Conservation (phyloP, 2,113 vertebrate species). For the Carassius auratus region DNA sequence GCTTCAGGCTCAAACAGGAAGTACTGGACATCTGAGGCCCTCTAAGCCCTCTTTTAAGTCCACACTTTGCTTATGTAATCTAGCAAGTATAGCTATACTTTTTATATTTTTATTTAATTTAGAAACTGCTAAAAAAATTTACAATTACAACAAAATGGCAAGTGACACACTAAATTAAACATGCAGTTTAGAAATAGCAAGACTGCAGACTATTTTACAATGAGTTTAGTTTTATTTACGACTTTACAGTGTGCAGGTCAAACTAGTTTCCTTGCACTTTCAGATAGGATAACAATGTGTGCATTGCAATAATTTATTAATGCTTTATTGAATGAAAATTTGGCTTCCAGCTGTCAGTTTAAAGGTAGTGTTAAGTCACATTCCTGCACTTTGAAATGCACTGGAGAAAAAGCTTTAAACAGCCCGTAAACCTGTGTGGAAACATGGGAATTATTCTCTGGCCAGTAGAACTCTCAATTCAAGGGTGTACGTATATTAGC, state of each 20-base stretch:
- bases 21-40: background rate
- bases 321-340: background rate
- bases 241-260: background rate
- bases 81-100: too few species aligned
- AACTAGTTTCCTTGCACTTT: background rate
- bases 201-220: background rate
- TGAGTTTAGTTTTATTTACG: background rate
- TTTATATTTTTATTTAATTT: too few species aligned
- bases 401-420: conserved; percentile 28
- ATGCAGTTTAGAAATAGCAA: background rate
- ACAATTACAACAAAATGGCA: too few species aligned
- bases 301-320: background rate
- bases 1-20: background rate
- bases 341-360: conserved; percentile 10
- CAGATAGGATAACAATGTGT: background rate
- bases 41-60: background rate
- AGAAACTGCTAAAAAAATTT: too few species aligned
- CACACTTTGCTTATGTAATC: background rate
- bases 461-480: conserved; percentile 6
- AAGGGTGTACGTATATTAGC: conserved; percentile 1
- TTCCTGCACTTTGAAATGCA: conserved; percentile 31
- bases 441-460: conserved; percentile 17
- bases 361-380: conserved; percentile 17
- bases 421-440: background rate
- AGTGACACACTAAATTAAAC: too few species aligned